Conservation (phyloP, 2,113 vertebrate species). For the Leptodactylus fuscus region DNA sequence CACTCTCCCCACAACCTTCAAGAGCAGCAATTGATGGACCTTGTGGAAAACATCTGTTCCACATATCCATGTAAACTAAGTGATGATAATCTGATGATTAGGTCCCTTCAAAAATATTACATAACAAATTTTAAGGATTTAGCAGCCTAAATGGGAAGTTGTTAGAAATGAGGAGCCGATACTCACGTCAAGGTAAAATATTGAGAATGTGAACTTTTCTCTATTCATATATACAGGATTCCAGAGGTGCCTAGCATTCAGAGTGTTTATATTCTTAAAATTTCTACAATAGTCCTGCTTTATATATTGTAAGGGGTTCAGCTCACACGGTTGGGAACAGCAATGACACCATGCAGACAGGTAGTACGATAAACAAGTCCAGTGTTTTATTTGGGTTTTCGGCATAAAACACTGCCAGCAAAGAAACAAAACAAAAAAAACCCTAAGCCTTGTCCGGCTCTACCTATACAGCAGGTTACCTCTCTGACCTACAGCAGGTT, state of each 20-base stretch:
- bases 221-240: neutral
- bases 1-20: neutral
- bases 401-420: too few relatives aligned
- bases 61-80: neutral
- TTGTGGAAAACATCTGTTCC: conserved; percentile 13
- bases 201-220: neutral
- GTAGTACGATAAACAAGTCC: too few relatives aligned
- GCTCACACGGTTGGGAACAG: neutral
- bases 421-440: too few relatives aligned
- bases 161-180: too few relatives aligned
- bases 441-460: too few relatives aligned
- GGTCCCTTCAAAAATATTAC: neutral
- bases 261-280: neutral
- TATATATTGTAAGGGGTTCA: neutral
- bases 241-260: neutral
- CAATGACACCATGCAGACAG: too few relatives aligned
- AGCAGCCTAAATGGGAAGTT: neutral
- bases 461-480: too few relatives aligned
- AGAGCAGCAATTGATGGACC: neutral
- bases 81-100: conserved; percentile 5
- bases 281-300: neutral
- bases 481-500: too few relatives aligned
- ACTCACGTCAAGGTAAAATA: neutral
- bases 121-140: neutral
- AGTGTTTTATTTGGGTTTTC: too few relatives aligned